A percentile compares a stretch with the other conserved stretches of the same genome.
phyloP scores from a whole-genome alignment of 1,140 invertebrate species.

The Monomorium pharaonis region DNA sequence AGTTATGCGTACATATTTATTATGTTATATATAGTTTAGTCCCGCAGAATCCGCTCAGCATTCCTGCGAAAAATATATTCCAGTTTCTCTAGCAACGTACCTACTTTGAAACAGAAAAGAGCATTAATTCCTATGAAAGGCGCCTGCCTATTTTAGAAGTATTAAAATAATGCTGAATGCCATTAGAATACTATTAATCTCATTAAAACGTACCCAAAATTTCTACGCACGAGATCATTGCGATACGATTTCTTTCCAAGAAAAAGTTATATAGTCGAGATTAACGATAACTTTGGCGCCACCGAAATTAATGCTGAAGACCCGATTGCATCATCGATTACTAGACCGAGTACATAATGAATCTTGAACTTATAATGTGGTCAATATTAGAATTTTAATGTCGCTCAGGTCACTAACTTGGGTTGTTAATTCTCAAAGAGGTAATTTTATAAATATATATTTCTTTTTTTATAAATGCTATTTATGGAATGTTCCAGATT shows the following conservation, averaged over 20 bases:
- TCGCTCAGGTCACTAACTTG: background rate
- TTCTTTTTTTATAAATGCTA: background rate
- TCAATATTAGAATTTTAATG: slow-evolving; percentile 4
- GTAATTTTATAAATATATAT: background rate
- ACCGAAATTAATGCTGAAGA: slow-evolving; percentile 4
- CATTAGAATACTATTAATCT: slow-evolving; percentile 66
- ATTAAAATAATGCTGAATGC: slow-evolving; percentile 52
- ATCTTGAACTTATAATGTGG: background rate
- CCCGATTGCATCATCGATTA: background rate
- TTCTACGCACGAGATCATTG: background rate
- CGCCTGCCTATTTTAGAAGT: slow-evolving; percentile 11
- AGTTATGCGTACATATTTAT: slow-evolving; percentile 72
- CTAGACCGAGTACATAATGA: background rate
- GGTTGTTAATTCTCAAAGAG: background rate
- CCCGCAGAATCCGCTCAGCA: slow-evolving; percentile 28
- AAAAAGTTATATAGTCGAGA: slow-evolving; percentile 11
- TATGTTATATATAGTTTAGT: slow-evolving; percentile 60
- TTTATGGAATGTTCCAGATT: background rate
- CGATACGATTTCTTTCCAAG: background rate
- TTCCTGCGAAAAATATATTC: slow-evolving; percentile 43
- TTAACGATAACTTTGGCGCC: slow-evolving; percentile 23
- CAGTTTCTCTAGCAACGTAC: slow-evolving; percentile 47
- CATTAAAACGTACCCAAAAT: slow-evolving; percentile 59
- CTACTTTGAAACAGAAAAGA: slow-evolving; percentile 56
- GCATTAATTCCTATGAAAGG: slow-evolving; percentile 46